Evolutionary conservation across 2,113 vertebrate species (phyloP).

Genomic region (Loxodonta africana): DNA sequence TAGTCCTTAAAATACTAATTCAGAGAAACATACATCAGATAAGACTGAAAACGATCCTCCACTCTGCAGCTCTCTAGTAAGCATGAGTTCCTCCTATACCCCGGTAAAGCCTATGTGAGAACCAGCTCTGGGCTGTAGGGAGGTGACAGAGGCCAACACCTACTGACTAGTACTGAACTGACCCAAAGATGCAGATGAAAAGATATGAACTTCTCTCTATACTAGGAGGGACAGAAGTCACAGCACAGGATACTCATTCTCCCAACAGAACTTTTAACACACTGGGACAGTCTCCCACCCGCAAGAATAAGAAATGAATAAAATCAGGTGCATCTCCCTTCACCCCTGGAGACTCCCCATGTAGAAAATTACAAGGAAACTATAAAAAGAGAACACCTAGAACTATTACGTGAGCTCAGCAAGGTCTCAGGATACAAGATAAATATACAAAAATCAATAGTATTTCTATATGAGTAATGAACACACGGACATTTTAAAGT

Average conservation of each 20-base stretch:
- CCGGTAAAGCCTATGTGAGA: too few relatives aligned
- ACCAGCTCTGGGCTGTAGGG: too few relatives aligned
- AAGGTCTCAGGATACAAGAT: not conserved
- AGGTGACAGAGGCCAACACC: not conserved
- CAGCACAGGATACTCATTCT: not conserved
- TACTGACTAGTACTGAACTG: not conserved
- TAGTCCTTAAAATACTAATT: too few relatives aligned
- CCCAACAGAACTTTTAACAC: not conserved
- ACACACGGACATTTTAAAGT: not conserved
- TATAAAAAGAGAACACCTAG: not conserved
- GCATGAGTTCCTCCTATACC: too few relatives aligned
- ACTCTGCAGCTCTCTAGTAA: too few relatives aligned
- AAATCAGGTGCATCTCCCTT: not conserved
- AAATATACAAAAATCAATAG: not conserved
- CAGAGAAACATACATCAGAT: not conserved
- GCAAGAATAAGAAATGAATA: not conserved
- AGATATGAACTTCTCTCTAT: too few relatives aligned
- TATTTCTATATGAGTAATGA: not conserved
- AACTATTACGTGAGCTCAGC: not conserved
- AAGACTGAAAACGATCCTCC: not conserved
- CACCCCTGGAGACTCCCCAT: not conserved
- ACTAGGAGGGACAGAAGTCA: not conserved
- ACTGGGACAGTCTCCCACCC: not conserved
- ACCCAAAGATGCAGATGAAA: not conserved
- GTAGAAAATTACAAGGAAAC: conserved; percentile 36